Evolutionary conservation across 2,797 vertebrate genomes (phyloP), one percentile per base, ranked within the genome.

Genomic region (Galagoides demidoff): DNA sequence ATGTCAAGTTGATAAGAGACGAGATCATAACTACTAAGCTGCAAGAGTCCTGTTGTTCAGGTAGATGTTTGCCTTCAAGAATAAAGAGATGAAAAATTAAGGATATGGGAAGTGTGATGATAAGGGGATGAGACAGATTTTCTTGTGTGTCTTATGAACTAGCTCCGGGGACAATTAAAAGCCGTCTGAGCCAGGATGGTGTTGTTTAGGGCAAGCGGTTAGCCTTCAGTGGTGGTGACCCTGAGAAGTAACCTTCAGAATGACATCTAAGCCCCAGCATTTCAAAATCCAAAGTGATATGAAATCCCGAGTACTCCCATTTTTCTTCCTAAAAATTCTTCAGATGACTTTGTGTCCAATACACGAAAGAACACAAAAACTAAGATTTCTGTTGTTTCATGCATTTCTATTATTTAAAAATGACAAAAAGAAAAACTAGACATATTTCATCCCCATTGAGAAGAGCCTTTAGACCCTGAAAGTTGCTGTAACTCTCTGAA

Each of bases 401-500:
- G 27, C 16, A 90, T 66, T 92, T 79, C 73, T 68, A 39, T 73
- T 81, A 85, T 77, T 61, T 63, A 87, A 85, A 82, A 94, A 22
- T 23, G 89, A 84, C 49, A 13, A 57, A 89, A 93, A 97, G 92
- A 89, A 86, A n/a, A 68, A 52, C 85, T 94, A 93, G 43, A 66
- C 96, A 87, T 31, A 88, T 79, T 90, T 96, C 76, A 37, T 34
- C 20, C 90, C 83, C 79, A 93, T 23, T 96, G 95, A 95, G 82
- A 98, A 96, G 94, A 95, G 93, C 61, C 77, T 92, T 84, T 5
- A 86, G 95, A 96, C 93, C 95, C 20, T 7, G 0, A 97, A 98
- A 98, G 97, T 97, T 98, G 95, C 94, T 94, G 96, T 89, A 97
- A 98, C 96, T 96, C 94, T 87, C 89, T 96, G 34, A 97, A 98